phyloP scores from a whole-genome alignment of 2,888 invertebrate genomes.

The Cerceris ruficornis region DNA sequence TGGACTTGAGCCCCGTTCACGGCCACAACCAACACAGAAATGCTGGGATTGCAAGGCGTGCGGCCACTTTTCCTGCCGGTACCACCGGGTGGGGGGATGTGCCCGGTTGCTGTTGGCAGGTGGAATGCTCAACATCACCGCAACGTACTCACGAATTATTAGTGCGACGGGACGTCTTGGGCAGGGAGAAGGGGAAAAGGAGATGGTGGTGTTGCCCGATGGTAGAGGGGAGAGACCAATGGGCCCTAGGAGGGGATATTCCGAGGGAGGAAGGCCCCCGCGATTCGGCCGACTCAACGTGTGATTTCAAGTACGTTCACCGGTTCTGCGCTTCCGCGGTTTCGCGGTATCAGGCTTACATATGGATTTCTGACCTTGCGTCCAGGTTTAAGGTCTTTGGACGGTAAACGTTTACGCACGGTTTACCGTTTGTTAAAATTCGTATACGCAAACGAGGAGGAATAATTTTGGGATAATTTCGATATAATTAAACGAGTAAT shows the following conservation, averaged over 20 bases:
- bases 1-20: slow-evolving; percentile 81
- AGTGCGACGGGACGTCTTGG: slow-evolving; percentile 70
- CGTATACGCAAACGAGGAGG: background rate
- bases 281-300: slow-evolving; percentile 62
- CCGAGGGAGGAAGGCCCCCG: slow-evolving; percentile 57
- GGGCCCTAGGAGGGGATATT: slow-evolving; percentile 35
- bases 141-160: slow-evolving; percentile 76
- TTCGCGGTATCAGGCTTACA: slow-evolving; percentile 46
- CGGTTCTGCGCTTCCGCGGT: slow-evolving; percentile 61
- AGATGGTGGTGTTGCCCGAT: slow-evolving; percentile 38
- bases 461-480: slow-evolving; percentile 1
- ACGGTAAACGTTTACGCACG: slow-evolving; percentile 1
- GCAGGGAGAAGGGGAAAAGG: slow-evolving; percentile 44
- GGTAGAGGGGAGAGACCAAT: slow-evolving; percentile 15
- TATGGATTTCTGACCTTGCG: slow-evolving; percentile 48
- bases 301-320: slow-evolving; percentile 68
- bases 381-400: slow-evolving; percentile 23
- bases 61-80: slow-evolving; percentile 79
- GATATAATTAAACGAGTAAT: background rate
- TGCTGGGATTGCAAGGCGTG: slow-evolving; percentile 79
- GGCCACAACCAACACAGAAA: slow-evolving; percentile 81
- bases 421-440: background rate
- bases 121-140: slow-evolving; percentile 77
- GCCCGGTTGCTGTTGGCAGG: slow-evolving; percentile 77
- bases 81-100: slow-evolving; percentile 74